These are phyloP conservation scores for Coreoperca whiteheadi DNA, from an alignment of 2,113 vertebrate species.

Conservation along the genomic window DNA sequence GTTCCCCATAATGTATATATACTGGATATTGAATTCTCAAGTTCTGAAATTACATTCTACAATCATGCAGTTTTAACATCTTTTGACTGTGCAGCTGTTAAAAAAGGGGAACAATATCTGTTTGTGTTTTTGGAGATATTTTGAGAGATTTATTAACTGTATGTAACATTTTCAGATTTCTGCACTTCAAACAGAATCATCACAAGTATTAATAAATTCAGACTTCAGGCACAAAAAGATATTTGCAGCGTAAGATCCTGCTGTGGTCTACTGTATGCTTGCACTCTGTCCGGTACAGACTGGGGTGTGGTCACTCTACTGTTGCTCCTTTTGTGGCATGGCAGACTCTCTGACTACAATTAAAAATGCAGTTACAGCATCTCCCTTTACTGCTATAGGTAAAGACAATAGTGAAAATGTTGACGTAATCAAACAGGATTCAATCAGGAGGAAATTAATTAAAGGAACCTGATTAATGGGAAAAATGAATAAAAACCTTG, in stretches of 20 bases:
- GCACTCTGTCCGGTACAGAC: background rate
- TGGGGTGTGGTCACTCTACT: background rate
- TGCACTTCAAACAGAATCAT: background rate
- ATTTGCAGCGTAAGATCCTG: background rate
- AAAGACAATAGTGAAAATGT: constrained; percentile 26
- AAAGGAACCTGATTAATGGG: constrained; percentile 7
- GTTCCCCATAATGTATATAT: background rate
- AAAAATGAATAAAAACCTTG: constrained; percentile 32
- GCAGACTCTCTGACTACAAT: background rate
- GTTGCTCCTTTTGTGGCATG: background rate
- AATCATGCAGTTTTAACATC: background rate
- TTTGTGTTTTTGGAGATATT: background rate
- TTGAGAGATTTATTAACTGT: background rate
- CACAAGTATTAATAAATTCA: background rate
- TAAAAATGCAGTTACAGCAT: background rate
- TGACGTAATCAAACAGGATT: constrained; percentile 5
- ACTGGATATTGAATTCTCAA: background rate
- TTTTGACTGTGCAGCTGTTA: background rate
- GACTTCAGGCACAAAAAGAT: background rate
- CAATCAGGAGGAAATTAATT: constrained; percentile 29
- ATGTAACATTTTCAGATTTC: background rate
- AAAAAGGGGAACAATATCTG: background rate
- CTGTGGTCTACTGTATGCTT: background rate
- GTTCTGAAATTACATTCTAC: background rate
- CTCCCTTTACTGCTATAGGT: background rate